A percentile compares a stretch with the other conserved stretches of the same genome.
phyloP scores from a whole-genome alignment of 2,113 vertebrate species.

The Montifringilla adamsi region DNA sequence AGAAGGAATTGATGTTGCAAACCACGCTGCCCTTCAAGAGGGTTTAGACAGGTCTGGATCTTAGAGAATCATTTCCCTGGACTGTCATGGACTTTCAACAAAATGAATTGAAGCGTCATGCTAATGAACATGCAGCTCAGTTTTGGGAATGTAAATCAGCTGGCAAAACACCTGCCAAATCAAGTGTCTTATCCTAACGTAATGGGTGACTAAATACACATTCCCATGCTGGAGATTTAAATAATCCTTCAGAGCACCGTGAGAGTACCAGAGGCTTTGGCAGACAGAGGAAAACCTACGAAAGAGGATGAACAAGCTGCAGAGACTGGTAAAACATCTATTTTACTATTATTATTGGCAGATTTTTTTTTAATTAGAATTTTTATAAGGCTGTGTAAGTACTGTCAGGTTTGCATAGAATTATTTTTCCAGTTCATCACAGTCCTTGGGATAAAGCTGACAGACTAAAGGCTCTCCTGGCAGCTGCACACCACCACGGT shows the following conservation, averaged over 20 bases:
- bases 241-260: slow-evolving; percentile 26
- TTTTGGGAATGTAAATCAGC: slow-evolving; percentile 16
- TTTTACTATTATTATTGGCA: not conserved
- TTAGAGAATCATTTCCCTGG: not conserved
- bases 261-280: not conserved
- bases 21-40: not conserved
- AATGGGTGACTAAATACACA: slow-evolving; percentile 62
- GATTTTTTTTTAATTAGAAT: not conserved
- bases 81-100: not conserved
- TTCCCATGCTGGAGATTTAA: slow-evolving; percentile 36
- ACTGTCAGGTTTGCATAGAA: not conserved
- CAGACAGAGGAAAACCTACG: not conserved
- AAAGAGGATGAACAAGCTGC: slow-evolving; percentile 46
- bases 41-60: not conserved
- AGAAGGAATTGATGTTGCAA: not conserved
- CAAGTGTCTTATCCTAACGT: slow-evolving; percentile 27
- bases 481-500: not conserved
- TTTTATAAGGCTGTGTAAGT: not conserved
- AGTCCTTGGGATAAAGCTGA: not conserved
- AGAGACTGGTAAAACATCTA: slow-evolving; percentile 41
- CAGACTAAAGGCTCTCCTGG: not conserved
- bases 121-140: not conserved
- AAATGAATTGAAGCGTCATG: not conserved
- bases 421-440: not conserved
- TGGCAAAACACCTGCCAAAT: slow-evolving; percentile 34